Base-by-base conservation (phyloP, 2,888 invertebrate genomes). In the Morpho deidamia region DNA sequence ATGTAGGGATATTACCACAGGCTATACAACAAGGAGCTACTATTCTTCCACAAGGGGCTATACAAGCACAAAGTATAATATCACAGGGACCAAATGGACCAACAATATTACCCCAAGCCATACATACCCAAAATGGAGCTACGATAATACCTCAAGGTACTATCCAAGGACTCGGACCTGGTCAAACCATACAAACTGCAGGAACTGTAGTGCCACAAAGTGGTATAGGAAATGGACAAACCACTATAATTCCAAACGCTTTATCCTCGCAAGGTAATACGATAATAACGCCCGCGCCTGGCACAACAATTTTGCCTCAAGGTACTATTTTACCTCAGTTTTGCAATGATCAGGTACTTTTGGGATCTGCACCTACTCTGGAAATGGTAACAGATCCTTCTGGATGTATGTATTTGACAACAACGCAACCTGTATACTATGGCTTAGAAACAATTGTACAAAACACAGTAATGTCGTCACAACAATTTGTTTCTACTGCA, bases 381-480 rank as follows among this genome's bases (percentile, higher is more conserved):
- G 93, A 92, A 76, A 92, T 93, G 91, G 92, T 92, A 10, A 91
- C 92, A 9, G 91, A 93, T 72, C 91, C 86, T 35, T 83, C 86
- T 44, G 91, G 91, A 7, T 91, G 91, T 60, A 91, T 92, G 81
- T 90, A 92, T 69, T 73, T 93, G 53, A 87, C 92, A 42, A 89
- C 93, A 1, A 93, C 93, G 11, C 95, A 95, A 66, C 95, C 95
- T 5, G 93, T 96, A 68, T 95, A 95, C 69, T 95, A 95, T 67
- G 95, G 95, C 0, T 87, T 96, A 60, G 96, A 96, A 82, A 96
- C 96, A 0, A 95, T 96, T 51, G 96, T 96, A 2, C 95, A 95
- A 77, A 96, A 96, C 70, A 96, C 96, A 5, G 95, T 96, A 0
- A 95, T 96, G 95, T 95, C 95, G n/a, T 95, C 95, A 14, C 95